Evolutionary conservation across 2,113 vertebrate genomes (phyloP), one percentile per base, ranked within the genome.

Genomic region (Damaliscus lunatus): DNA sequence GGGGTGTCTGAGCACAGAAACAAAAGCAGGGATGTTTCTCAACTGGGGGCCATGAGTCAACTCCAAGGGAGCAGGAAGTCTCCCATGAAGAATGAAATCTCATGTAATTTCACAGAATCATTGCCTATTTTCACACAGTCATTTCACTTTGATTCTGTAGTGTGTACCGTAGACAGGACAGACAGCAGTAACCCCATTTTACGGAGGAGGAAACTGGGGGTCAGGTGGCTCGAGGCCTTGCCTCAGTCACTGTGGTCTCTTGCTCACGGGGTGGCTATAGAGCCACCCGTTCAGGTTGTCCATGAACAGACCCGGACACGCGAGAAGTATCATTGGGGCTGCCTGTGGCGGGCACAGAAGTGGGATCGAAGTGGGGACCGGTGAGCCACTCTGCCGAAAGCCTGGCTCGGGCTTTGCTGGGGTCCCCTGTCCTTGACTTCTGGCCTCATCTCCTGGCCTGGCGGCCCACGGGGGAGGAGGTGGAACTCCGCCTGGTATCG

Each of bases 351-450:
- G 83, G 55, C 0, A 0, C 55, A 1, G 62, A 77, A 46, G 46
- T 15, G 29, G 59, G 71, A 53, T 53, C 12, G 0, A 25, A 14
- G 80, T 33, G 33, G 21, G 27, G 53, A 21, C 14, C 1, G 52
- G 25, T 67, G 67, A 25, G 29, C 25, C 16, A 10, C 31, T 23
- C 40, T 29, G 93, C 29, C 27, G n/a, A 83, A 52, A 67, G 57
- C 33, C 3, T n/a, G 43, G 46, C 64, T n/a, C 3, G 15, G 19
- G 13, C 52, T 33, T 16, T 25, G 59, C 27, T 31, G 25, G 16
- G 83, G 31, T 11, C 43, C 50, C 57, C 82, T 29, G 64, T 85
- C 62, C 31, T 29, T 88, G 86, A 93, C 62, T 89, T 92, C 74
- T 10, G 50, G 55, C 57, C 62, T 80, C 23, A 6, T 31, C 50